Base-by-base conservation (phyloP, 2,888 invertebrate species). In the Drosophila kokeensis region DNA sequence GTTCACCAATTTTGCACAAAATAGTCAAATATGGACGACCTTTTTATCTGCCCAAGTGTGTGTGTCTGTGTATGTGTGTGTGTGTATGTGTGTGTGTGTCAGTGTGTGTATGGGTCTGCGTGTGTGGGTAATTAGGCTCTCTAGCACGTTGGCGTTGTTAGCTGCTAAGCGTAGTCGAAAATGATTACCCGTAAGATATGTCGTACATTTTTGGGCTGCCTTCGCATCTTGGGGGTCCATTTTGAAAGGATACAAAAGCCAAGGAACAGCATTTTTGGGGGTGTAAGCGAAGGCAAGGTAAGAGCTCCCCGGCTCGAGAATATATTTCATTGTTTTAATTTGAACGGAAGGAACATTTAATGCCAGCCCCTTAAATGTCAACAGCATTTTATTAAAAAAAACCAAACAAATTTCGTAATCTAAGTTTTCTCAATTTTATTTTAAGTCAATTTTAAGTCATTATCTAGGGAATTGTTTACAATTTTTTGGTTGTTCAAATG, bases 131-230 rank as follows among this genome's bases (percentile, higher is more conserved):
- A 76, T 79, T 79, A 79, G 67, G 69, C 54, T 65, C 64, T 62
- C 40, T 53, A 52, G 63, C 73, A 57, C 77, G 62, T 66, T 59
- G 42, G 40, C 30, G 34, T 59, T 49, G 58, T 15, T 54, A 76
- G 63, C 73, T 66, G 69, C 57, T 65, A 53, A 45, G 69, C 65
- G 49, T 60, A 42, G 42, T 60, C 61, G 24, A 55, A 70, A 83
- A 77, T 74, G 29, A 83, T 77, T 71, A 67, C 77, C 72, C 64
- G 54, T 73, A 72, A 73, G 73, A 76, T 69, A 76, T 62, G 69
- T 62, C 64, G 68, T 72, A 60, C 49, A 71, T 76, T 58, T 65
- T 59, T 45, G 27, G 72, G 59, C 64, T 49, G 50, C 45, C 63
- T 62, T 40, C 67, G 60, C 60, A 63, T 42, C 68, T 65, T 34